Evolutionary conservation across 2,797 vertebrate genomes (phyloP), one percentile per base, ranked within the genome.

Genomic region (Cottoperca gobio): DNA sequence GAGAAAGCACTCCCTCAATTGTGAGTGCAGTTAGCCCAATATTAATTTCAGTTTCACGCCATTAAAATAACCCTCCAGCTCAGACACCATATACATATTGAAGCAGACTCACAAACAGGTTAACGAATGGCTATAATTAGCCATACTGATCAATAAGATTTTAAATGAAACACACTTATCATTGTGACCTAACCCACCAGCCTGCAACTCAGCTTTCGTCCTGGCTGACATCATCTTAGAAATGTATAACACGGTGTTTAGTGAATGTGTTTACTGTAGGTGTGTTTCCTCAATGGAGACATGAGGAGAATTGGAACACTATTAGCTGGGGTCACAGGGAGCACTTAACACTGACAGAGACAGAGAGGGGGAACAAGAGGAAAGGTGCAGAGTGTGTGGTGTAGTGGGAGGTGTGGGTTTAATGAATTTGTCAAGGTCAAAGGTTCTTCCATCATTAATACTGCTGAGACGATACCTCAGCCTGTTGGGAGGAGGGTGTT

Each of bases 131-230:
- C n/a, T 39, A 48, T 81, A 84, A 90, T 90, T 88, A 88, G 62
- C 80, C 21, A 35, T 3, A 23, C 82, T 66, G 79, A 90, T 93
- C 90, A 88, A 91, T 90, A 85, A 45, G 60, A 69, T 58, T 76
- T 77, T 70, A 89, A 90, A 92, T 92, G 82, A 92, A 91, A 90
- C 63, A 78, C 86, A 91, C 89, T 90, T 55, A 85, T 91, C 83
- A 90, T 28, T 86, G 75, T 53, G 61, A 71, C 35, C 49, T n/a
- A n/a, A 12, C 12, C 54, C 19, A 16, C 10, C 31, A 35, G 11
- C 31, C 21, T 46, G 23, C 7, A 0, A 35, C 24, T 42, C 31
- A 31, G 55, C 69, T 49, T 40, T 2, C 17, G 21, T 48, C 42
- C 39, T 33, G 7, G n/a, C 73, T 78, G 60, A 60, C 66, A 64